Evolutionary conservation across 1,140 invertebrate species (phyloP), one percentile per base, ranked within the genome.

Genomic region (Teleopsis dalmanni): DNA sequence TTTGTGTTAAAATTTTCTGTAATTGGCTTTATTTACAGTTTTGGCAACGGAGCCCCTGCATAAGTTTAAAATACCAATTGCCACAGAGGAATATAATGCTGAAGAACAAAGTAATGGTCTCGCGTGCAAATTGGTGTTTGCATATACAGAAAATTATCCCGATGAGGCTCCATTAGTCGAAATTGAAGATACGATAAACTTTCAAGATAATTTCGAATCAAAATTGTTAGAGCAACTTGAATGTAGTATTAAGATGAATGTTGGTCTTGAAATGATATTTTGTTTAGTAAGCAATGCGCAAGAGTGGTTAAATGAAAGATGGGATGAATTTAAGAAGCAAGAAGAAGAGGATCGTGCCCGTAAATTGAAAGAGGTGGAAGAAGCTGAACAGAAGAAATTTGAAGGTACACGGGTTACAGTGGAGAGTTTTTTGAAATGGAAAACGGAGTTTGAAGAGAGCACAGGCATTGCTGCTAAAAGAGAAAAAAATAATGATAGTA

Each of bases 251-350:
- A 74, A 86, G 52, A 89, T 94, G 65, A 96, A 95, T 75, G 59
- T 96, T 50, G 95, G 95, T 3, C 97, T 93, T 84, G 93, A 92
- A 11, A 96, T 98, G 92, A 81, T 98, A 22, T 98, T 97, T 70
- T 96, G 92, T 21, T 72, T 98, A 58, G 92, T 97, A 3, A 94
- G 91, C 36, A 81, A 85, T 42, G 84, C 90, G 5, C 87, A 93
- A 72, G 95, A 98, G 72, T 93, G 90, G 89, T 72, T 95, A 1
- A 91, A 91, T 73, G 78, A 80, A 19, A 81, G 84, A 55, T 88
- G 83, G 79, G 92, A 95, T 70, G 78, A 79, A 37, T 77, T 82
- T 33, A 85, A 86, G 58, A 81, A 82, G 53, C 73, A 79, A 37
- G 76, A 80, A 59, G 83, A 90, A 69, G 84, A 90, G 63, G 79